Evolutionary conservation across 2,113 vertebrate species (phyloP), one percentile per base, ranked within the genome.

Genomic region (Oncorhynchus keta): DNA sequence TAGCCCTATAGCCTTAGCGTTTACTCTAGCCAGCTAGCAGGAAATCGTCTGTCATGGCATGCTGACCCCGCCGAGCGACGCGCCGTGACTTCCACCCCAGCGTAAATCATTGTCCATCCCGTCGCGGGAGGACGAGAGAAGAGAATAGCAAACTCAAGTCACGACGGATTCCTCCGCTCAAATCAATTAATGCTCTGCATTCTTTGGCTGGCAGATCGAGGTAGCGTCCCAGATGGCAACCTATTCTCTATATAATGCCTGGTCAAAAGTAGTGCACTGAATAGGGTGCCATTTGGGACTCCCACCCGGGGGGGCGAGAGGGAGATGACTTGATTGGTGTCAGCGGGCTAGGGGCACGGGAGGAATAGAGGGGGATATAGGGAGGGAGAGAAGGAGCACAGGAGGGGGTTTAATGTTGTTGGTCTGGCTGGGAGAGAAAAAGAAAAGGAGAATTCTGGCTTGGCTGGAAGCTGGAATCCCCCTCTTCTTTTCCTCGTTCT

Each of bases 21-120:
- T 55, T 4, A 55, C 16, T 14, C 3, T 55, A 18, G 51, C 51
- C 16, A 18, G 39, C 39, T 45, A 65, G 26, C 83, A 89, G 89
- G 86, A 92, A 93, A 89, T 88, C 87, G 87, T 87, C 68, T 48
- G 35, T 69, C 68, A 69, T 13, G 35, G 16, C 35, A 69, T n/a
- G 35, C 20, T 69, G 68, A 69, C 68, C 68, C 35, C 35, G 14
- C 14, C 12, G n/a, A 69, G 32, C 35, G 35, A 48, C n/a, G 68
- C n/a, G n/a, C 79, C 68, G 80, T 72, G 84, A 83, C 86, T 83
- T 55, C 51, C 51, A 18, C 68, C 81, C 51, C 3, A 30, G 26
- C 30, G 65, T 28, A 67, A 32, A 67, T 28, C 65, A 30, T 18
- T 55, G 51, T 76, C 85, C 78, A 84, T 68, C 76, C 74, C 66